Evolutionary conservation across 2,888 invertebrate species (phyloP), one percentile per base, ranked within the genome.

Genomic region (Temnothorax rugatulus): DNA sequence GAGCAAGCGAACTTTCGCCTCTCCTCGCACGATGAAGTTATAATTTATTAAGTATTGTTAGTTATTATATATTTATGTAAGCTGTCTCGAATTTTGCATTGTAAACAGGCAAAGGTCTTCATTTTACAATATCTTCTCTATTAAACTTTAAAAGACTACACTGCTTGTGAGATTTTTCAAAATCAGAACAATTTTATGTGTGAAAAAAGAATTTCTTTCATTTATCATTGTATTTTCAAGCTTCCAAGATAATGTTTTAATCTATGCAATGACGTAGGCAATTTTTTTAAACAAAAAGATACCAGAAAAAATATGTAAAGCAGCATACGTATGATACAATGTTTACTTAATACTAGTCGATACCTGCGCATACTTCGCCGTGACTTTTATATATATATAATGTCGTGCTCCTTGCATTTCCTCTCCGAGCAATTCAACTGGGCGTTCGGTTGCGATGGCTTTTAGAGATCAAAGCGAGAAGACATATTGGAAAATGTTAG

Each of bases 1-100:
- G 21, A 34, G 15, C 15, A 47, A 52, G 8, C 18, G 7, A 76
- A 68, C 66, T 76, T 66, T 8, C n/a, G 11, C 8, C 18, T 66
- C 50, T 76, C 13, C 64, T 61, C 18, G 76, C 41, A 38, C 68
- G 38, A 47, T 61, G 13, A 83, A 34, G 47, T 47, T 47, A 79
- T 79, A 83, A 69, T 77, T 76, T 84, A 84, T 79, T 82, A 85
- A 85, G 79, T 75, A 57, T 61, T 41, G 59, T 79, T 75, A 61
- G 82, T 79, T 82, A 82, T 77, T 74, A 79, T 44, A 73, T 59
- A 79, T 71, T 89, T 84, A 75, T 50, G 50, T 50, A 74, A 74
- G 8, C 66, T 41, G 52, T 52, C 4, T 52, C 4, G 8, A n/a
- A 74, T 74, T 59, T 74, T 59, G 13, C 29, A 34, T 38, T 50